Conservation (phyloP, 1,140 invertebrate species). For the Aphaenogaster rudis region DNA sequence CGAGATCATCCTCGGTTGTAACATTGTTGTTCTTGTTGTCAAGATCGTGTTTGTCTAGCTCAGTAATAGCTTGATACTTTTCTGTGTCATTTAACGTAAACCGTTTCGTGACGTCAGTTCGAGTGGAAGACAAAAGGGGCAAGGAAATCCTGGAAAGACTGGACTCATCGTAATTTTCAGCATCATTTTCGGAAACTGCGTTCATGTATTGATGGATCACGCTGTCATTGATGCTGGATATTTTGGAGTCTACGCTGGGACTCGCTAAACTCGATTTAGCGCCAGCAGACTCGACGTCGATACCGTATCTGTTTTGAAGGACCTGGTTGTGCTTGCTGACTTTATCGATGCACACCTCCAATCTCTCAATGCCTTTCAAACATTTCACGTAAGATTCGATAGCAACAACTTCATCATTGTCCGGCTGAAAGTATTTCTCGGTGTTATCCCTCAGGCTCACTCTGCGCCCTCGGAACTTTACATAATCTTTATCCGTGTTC, state of each 20-base stretch:
- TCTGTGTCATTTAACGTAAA: not conserved
- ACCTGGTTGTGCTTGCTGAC: slow-evolving; percentile 74
- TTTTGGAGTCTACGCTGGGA: slow-evolving; percentile 71
- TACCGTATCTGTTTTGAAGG: slow-evolving; percentile 75
- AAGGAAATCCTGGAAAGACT: not conserved
- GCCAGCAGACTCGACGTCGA: slow-evolving; percentile 77
- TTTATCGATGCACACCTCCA: slow-evolving; percentile 78
- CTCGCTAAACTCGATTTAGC: slow-evolving; percentile 79
- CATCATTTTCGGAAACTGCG: not conserved
- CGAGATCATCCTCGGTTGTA: slow-evolving; percentile 48
- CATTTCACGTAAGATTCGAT: slow-evolving; percentile 78
- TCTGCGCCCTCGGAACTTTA: slow-evolving; percentile 46
- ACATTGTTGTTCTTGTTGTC: slow-evolving; percentile 4
- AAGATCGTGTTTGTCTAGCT: not conserved
- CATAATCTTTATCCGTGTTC: slow-evolving; percentile 46
- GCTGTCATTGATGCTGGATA: not conserved
- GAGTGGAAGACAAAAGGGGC: slow-evolving; percentile 12
- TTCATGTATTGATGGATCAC: not conserved
- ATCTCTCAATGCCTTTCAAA: slow-evolving; percentile 77
- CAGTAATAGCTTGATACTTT: not conserved
- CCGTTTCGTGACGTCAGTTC: not conserved
- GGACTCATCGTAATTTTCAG: not conserved
- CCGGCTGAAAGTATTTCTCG: slow-evolving; percentile 45
- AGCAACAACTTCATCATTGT: slow-evolving; percentile 54
- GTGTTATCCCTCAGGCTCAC: slow-evolving; percentile 63